Percentiles rank a stretch among this genome's conserved stretches.
These are phyloP conservation scores for Haliclystus octoradiatus DNA, from an alignment of 30 jellyfish, hydroid and myxozoan genomes.

Conservation along the genomic window DNA sequence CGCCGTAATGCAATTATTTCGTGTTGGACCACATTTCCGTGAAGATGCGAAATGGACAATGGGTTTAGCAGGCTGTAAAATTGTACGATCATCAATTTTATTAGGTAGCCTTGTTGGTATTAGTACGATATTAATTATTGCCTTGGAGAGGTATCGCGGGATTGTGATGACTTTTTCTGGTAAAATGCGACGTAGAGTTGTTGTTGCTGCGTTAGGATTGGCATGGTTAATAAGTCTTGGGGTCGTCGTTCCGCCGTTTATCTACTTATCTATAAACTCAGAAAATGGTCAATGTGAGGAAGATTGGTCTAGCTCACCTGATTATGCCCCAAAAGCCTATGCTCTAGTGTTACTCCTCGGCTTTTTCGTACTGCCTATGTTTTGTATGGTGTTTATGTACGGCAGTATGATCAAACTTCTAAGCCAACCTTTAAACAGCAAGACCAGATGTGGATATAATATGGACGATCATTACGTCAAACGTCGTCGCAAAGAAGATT, in stretches of 20 bases:
- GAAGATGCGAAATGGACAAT: neutral
- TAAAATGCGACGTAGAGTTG: neutral
- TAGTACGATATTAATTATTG: conserved; percentile 6
- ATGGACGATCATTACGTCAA: neutral
- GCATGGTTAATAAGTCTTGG: neutral
- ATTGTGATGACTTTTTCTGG: neutral
- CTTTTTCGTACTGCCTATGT: conserved; percentile 3
- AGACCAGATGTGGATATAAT: neutral
- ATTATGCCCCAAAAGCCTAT: neutral
- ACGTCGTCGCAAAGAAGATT: conserved; percentile 6
- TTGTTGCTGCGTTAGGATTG: neutral
- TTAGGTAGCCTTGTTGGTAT: conserved; percentile 15
- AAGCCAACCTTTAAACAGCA: conserved; percentile 1
- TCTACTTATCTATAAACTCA: neutral
- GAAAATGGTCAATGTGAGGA: conserved; percentile 7
- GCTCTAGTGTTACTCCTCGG: neutral
- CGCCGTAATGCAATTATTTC: conserved; percentile 12
- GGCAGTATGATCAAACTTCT: conserved; percentile 3
- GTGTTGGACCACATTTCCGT: conserved; percentile 11
- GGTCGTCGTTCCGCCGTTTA: neutral
- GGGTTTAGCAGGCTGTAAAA: conserved; percentile 6
- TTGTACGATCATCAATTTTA: neutral
- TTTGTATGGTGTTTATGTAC: neutral
- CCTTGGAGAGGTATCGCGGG: conserved; percentile 8
- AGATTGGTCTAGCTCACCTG: neutral